These are phyloP conservation scores for Phorcus lineatus DNA, from an alignment of 2,888 invertebrate species.

Conservation along the genomic window DNA sequence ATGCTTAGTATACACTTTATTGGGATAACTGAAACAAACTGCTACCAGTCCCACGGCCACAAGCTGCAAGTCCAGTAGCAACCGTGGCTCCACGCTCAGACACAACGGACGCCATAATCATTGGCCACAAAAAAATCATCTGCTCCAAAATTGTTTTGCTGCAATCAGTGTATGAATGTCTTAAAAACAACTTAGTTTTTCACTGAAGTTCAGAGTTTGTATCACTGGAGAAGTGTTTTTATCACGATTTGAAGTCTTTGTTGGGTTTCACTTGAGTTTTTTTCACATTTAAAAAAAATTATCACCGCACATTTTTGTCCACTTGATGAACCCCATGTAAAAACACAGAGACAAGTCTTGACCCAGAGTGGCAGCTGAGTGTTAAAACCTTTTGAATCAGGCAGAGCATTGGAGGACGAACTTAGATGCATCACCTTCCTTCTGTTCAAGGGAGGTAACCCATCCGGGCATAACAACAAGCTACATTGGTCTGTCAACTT, in stretches of 20 bases:
- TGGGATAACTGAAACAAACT: conserved; percentile 13
- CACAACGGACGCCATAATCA: not conserved
- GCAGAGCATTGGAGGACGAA: not conserved
- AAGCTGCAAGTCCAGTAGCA: conserved; percentile 10
- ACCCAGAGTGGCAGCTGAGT: conserved; percentile 13
- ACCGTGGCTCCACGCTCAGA: not conserved
- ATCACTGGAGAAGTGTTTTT: conserved; percentile 13
- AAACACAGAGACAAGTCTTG: not conserved
- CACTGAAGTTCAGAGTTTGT: conserved; percentile 13
- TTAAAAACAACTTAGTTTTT: conserved; percentile 15
- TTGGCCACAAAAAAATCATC: conserved; percentile 12
- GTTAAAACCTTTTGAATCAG: not conserved
- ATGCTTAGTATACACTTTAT: conserved; percentile 15
- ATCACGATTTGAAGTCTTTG: conserved; percentile 13
- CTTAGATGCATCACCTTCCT: not conserved
- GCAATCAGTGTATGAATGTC: conserved; percentile 4
- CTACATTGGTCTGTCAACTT: conserved; percentile 8
- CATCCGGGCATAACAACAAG: conserved; percentile 7
- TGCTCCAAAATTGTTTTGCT: conserved; percentile 13
- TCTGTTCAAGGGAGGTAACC: not conserved
- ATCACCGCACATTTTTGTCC: conserved; percentile 8
- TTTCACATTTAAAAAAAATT: not conserved
- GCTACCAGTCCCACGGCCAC: conserved; percentile 10
- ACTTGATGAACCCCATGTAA: not conserved
- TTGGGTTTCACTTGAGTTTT: not conserved